Evolutionary conservation across 2,797 vertebrate species (phyloP), one percentile per base, ranked within the genome.

Genomic region (Podarcis siculus): DNA sequence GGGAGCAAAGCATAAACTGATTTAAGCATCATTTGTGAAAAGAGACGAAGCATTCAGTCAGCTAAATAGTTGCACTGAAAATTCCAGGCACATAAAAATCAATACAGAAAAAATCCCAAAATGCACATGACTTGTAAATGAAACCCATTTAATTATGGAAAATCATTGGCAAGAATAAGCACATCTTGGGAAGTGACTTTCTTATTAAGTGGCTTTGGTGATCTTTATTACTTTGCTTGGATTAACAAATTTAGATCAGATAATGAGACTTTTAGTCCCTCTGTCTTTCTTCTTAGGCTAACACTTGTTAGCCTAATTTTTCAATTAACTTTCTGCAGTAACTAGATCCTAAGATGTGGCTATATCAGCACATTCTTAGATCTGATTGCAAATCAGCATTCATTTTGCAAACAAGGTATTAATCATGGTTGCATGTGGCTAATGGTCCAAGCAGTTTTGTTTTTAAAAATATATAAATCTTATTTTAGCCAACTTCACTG

Each of bases 171-270:
- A 37, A 75, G n/a, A 75, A 79, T 78, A 5, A n/a, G 75, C 81
- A 87, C 85, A 67, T 67, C 79, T 55, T 66, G 82, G 82, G 69
- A 75, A 25, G 83, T n/a, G 10, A 5, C 12, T 92, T 89, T 91
- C 67, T 1, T 3, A 87, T 67, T 90, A 87, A 79, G 86, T 90
- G 89, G 75, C 71, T 92, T 87, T 73, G 69, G 82, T 80, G 58
- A 84, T 37, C 76, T 27, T 30, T 55, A 83, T 55, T 49, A 67
- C 25, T 67, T 83, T 87, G 1, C 21, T 0, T 66, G 0, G 17
- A 8, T 69, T 78, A 84, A 66, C 37, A 92, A 45, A 58, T 85
- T 80, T 73, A 80, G 77, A n/a, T 58, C 61, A 2, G 39, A 72
- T 72, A 89, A 87, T 39, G 45, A 85, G 55, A 3, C 58, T 55